Evolutionary conservation across 1,140 invertebrate species (phyloP).

Genomic region (Tetramorium alpestre): DNA sequence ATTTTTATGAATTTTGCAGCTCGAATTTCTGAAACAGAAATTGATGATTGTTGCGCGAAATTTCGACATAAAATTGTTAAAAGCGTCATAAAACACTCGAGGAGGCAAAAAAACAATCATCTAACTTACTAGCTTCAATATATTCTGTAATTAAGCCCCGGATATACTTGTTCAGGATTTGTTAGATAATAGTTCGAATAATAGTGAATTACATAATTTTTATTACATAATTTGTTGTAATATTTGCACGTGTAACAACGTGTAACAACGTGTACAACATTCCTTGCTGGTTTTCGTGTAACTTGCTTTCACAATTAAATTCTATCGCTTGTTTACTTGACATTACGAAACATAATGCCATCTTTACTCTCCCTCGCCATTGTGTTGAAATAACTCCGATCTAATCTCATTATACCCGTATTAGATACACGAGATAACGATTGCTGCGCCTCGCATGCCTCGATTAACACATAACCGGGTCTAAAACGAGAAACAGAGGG

Average conservation of each 20-base stretch:
- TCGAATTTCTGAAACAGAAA: neutral
- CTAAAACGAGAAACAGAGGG: too few species aligned
- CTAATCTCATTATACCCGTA: conserved; percentile 18
- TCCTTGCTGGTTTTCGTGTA: neutral
- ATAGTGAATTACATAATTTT: conserved; percentile 10
- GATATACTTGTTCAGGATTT: neutral
- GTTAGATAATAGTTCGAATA: neutral
- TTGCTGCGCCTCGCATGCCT: neutral
- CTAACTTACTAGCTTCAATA: neutral
- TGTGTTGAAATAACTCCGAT: conserved; percentile 14
- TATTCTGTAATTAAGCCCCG: neutral
- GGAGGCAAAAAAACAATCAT: neutral
- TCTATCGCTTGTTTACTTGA: neutral
- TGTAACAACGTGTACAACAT: neutral
- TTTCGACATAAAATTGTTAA: neutral
- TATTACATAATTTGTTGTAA: conserved; percentile 1
- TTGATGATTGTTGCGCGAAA: neutral
- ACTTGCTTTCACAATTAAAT: conserved; percentile 20
- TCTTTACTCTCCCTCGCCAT: conserved; percentile 9
- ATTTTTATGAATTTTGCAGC: neutral
- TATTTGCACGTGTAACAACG: neutral
- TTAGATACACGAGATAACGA: conserved; percentile 18
- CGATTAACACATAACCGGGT: conserved; percentile 20
- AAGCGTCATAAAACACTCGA: neutral
- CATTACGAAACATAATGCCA: neutral